Evolutionary conservation across 2,113 vertebrate genomes (phyloP).

Genomic region (Fulmarus glacialis): DNA sequence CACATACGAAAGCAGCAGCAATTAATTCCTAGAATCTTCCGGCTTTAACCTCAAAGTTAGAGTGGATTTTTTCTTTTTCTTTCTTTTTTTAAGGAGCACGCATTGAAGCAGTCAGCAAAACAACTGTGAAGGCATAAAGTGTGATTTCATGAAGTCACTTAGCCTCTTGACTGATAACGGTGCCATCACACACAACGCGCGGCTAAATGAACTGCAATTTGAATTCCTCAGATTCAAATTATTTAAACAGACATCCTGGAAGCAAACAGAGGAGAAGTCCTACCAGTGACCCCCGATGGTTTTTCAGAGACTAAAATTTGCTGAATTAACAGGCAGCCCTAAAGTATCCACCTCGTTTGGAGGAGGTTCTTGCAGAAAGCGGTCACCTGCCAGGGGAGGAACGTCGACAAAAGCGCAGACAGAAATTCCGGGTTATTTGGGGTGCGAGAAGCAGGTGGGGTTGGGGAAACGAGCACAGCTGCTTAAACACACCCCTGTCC

Average conservation of each 20-base stretch:
- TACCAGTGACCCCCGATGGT: background rate
- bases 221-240: background rate
- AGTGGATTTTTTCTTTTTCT: background rate
- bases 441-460: fast-evolving
- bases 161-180: background rate
- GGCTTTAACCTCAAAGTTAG: background rate
- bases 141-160: background rate
- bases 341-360: background rate
- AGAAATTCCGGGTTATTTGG: background rate
- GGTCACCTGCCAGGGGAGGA: background rate
- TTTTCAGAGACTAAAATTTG: background rate
- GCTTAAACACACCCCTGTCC: background rate
- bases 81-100: background rate
- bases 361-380: background rate
- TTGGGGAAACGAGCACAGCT: background rate
- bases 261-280: background rate
- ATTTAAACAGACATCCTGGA: constrained; percentile 5
- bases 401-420: background rate
- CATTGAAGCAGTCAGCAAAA: background rate
- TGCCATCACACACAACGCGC: background rate
- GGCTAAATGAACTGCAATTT: background rate
- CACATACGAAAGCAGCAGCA: background rate
- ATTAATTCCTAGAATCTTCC: background rate
- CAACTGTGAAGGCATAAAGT: background rate
- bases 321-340: background rate